Evolutionary conservation across 2,888 invertebrate genomes (phyloP), one percentile per base, ranked within the genome.

Genomic region (Monoplex corrugatus): DNA sequence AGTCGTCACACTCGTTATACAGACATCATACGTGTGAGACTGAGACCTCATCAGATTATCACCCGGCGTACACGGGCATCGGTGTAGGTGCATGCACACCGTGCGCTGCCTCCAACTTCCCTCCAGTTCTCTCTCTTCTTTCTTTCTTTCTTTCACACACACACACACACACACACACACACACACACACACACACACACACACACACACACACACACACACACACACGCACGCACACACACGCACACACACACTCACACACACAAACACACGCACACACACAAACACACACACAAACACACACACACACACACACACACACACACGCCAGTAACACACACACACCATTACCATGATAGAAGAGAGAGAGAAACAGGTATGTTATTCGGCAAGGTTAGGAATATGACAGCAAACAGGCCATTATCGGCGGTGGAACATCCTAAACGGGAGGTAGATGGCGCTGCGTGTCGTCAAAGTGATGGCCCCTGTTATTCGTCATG

Each of bases 171-270:
- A 78, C 40, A 78, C 40, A 78, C 19, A 78, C 78, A 78, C 19
- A 32, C 45, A 44, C n/a, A 32, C 44, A 82, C 3, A 44, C 82
- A 82, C 5, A 45, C 82, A n/a, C 0, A 45, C 44, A 2, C 28
- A 82, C 1, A 32, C 44, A n/a, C 10, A 44, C 32, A 10, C 1
- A 10, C 82, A 32, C 5, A 32, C 44, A 43, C n/a, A 45, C n/a
- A 43, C n/a, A 82, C n/a, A 45, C n/a, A 40, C 28, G 32, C n/a
- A 82, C n/a, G 32, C n/a, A 82, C n/a, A 45, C n/a, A 82, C n/a
- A 82, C n/a, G 28, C 44, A 45, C n/a, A 82, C n/a, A 82, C n/a
- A 82, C n/a, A 82, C n/a, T 44, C n/a, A 82, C n/a, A 82, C 44
- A 82, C n/a, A 82, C 44, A 82, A 5, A 82, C 44, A 82, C 35